Percentiles rank a stretch among this genome's conserved stretches.
These are phyloP conservation scores for Amniataba percoides DNA, from an alignment of 2,797 vertebrate genomes.

Conservation along the genomic window DNA sequence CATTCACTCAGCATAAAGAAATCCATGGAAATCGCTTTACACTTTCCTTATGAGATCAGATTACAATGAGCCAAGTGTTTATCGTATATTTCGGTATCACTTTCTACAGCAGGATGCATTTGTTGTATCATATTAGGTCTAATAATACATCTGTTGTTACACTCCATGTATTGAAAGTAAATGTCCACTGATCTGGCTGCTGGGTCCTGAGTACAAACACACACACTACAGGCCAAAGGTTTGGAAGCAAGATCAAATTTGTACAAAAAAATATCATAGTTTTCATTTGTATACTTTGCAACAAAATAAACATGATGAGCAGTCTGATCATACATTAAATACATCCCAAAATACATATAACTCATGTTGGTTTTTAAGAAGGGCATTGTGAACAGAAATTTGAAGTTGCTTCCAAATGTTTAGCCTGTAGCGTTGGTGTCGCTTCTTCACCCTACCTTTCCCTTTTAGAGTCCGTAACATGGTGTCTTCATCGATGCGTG, in stretches of 20 bases:
- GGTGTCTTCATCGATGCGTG: constrained; percentile 89
- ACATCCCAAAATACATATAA: no score
- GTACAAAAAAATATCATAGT: no score
- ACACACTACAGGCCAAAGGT: no score
- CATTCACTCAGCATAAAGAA: background rate
- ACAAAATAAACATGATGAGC: no score
- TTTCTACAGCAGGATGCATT: background rate
- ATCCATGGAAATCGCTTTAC: background rate
- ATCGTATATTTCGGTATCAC: background rate
- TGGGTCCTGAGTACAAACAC: background rate
- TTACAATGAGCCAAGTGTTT: background rate
- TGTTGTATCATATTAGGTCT: background rate
- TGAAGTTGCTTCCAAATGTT: no score
- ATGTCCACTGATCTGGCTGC: background rate
- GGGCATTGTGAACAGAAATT: no score
- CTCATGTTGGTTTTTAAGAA: no score
- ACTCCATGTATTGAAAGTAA: background rate
- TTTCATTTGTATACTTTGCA: no score
- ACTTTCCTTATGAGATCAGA: background rate
- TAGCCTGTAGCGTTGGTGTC: no score
- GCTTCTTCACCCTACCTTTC: background rate
- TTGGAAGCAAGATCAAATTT: no score
- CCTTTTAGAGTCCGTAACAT: constrained; percentile 86
- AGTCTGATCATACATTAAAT: no score
- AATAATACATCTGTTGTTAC: background rate